Percentiles rank a stretch among this genome's conserved stretches.
Evolutionary conservation across 2,888 invertebrate genomes (phyloP).

Genomic region (Ectemnius cavifrons): DNA sequence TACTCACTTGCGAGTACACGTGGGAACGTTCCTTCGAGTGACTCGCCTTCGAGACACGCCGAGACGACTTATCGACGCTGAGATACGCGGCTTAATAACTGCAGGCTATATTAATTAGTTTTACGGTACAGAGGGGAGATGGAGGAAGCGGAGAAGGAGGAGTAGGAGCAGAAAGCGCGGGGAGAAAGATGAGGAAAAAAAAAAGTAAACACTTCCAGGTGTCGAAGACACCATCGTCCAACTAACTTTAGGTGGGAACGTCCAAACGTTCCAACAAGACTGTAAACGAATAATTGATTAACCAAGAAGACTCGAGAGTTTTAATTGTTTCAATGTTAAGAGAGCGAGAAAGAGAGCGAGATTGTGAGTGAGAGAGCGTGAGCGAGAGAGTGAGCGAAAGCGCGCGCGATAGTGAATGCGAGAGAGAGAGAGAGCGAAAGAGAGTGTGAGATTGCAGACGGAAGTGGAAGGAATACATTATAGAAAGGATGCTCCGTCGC

Average conservation of each 20-base stretch:
- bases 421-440: slow-evolving; percentile 12
- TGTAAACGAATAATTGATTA: slow-evolving; percentile 71
- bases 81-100: slow-evolving; percentile 56
- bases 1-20: neutral
- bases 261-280: slow-evolving; percentile 75
- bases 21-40: slow-evolving; percentile 24
- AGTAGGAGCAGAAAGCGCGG: slow-evolving; percentile 32
- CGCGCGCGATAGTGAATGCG: neutral
- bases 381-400: neutral
- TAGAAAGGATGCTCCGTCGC: slow-evolving; percentile 33
- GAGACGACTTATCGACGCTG: slow-evolving; percentile 36
- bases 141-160: neutral
- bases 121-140: neutral
- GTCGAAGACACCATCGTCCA: slow-evolving; percentile 76
- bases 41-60: slow-evolving; percentile 36
- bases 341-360: neutral
- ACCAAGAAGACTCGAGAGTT: slow-evolving; percentile 72
- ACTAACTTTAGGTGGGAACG: slow-evolving; percentile 74
- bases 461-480: neutral
- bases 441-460: neutral
- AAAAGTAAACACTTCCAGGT: slow-evolving; percentile 70
- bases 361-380: slow-evolving; percentile 10
- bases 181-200: slow-evolving; percentile 36
- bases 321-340: slow-evolving; percentile 64
- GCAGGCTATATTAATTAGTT: slow-evolving; percentile 70